Evolutionary conservation across 2,797 vertebrate species (phyloP).

Genomic region (Pseudochirops corinnae): DNA sequence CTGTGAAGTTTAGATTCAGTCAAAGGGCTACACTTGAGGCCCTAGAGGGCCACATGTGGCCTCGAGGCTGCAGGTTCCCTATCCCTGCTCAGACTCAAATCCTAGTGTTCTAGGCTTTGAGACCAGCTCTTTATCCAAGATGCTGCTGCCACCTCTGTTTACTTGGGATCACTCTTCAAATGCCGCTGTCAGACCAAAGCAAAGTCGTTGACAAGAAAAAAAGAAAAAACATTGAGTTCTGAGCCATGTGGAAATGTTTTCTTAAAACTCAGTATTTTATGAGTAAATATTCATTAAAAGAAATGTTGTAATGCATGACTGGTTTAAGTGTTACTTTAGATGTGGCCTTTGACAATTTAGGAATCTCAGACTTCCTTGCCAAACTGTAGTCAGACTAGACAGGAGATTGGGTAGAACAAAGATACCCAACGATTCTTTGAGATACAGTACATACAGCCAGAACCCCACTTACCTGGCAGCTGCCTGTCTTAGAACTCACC

Average conservation of each 20-base stretch:
- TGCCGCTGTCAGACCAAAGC: not conserved
- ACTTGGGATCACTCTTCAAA: not conserved
- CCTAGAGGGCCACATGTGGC: too few species aligned
- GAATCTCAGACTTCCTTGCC: not conserved
- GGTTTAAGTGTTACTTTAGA: slow-evolving; percentile 20
- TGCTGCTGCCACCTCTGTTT: not conserved
- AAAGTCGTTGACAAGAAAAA: not conserved
- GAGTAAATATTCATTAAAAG: not conserved
- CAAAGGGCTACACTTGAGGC: too few species aligned
- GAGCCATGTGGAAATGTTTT: slow-evolving; percentile 16
- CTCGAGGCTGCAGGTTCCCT: too few species aligned
- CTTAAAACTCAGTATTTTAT: not conserved
- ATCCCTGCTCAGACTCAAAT: not conserved
- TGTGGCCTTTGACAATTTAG: slow-evolving; percentile 25
- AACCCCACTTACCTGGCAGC: not conserved
- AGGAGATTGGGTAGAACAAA: not conserved
- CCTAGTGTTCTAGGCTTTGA: not conserved
- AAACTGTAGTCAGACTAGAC: slow-evolving; percentile 25
- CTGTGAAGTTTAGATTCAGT: too few species aligned
- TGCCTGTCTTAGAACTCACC: not conserved
- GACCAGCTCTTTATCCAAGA: not conserved
- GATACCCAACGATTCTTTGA: not conserved
- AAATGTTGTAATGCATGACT: not conserved
- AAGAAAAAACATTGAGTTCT: not conserved
- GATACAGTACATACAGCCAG: not conserved